These are phyloP conservation scores for Turnix velox DNA, from an alignment of 2,113 vertebrate genomes.

Conservation along the genomic window DNA sequence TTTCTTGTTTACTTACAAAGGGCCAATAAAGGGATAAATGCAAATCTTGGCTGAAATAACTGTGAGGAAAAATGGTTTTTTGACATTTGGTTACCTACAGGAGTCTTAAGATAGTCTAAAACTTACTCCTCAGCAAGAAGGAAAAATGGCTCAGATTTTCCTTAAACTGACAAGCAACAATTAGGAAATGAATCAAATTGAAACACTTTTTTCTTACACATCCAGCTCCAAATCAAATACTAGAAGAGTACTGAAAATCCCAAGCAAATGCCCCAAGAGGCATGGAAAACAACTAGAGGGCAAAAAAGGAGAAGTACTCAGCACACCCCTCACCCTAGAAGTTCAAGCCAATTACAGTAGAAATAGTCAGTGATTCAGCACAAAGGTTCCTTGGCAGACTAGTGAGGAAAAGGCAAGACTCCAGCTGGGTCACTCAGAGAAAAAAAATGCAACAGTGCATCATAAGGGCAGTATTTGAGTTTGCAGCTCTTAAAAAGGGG, in stretches of 20 bases:
- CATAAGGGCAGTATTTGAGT: slow-evolving; percentile 33
- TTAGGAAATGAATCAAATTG: neutral
- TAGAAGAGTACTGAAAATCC: neutral
- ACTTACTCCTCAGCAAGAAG: neutral
- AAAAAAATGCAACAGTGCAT: slow-evolving; percentile 44
- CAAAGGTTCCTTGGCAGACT: slow-evolving; percentile 58
- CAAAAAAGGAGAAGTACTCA: slow-evolving; percentile 41
- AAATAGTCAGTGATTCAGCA: slow-evolving; percentile 60
- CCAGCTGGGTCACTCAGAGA: slow-evolving; percentile 56
- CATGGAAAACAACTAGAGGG: slow-evolving; percentile 48
- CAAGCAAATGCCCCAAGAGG: slow-evolving; percentile 12
- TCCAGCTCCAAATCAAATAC: slow-evolving; percentile 6
- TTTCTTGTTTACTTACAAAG: slow-evolving; percentile 46
- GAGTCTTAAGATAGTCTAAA: neutral
- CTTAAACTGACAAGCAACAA: neutral
- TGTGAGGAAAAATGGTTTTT: neutral
- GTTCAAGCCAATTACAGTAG: slow-evolving; percentile 59
- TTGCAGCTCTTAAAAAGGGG: neutral
- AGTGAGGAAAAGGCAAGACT: slow-evolving; percentile 50
- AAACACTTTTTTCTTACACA: neutral
- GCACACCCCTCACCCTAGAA: slow-evolving; percentile 26
- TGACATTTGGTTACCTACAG: neutral
- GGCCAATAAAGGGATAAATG: slow-evolving; percentile 12
- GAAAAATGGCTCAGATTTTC: neutral
- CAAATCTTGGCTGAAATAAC: slow-evolving; percentile 24